Base-by-base conservation (phyloP, 2,113 vertebrate genomes). In the Saimiri boliviensis region DNA sequence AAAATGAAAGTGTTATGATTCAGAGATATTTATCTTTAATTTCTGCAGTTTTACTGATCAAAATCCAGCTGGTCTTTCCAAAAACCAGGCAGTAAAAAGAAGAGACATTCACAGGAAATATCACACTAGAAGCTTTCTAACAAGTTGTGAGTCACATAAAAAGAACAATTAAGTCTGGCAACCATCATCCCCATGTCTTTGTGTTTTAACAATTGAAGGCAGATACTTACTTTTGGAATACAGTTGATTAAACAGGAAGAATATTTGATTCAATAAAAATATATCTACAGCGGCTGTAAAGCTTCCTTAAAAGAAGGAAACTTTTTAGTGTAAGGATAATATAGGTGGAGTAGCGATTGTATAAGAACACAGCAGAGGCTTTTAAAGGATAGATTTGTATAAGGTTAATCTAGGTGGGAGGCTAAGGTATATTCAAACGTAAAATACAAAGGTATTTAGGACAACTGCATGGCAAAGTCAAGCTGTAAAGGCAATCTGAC, bases 61-160 rank as follows among this genome's bases (percentile, higher is more conserved):
- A 68, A 93, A 96, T 92, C 83, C 91, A 96, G 68, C 83, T 93
- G 96, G 32, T 95, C 49, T 97, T 86, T 82, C 96, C 45, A 97
- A 88, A 96, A 45, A 56, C 27, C 66, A 91, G 63, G 52, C 12
- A 40, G 47, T 80, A 56, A 54, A 35, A 95, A 89, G n/a, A 71
- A 17, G 49, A 91, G 35, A 45, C 58, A 81, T 74, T 32, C 77
- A 88, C 30, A 80, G 85, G 58, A 93, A 93, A 85, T 8, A 45
- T 71, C 25, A 58, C 25, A 86, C 83, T 56, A 86, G 1, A 17
- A 79, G 47, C 30, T 80, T 95, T 89, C 79, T 92, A 70, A 84
- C 56, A 95, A 87, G 84, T 82, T 25, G 45, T 84, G 79, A 95
- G 45, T 94, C 70, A 92, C 14, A 83, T 10, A 66, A 89, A 91